Base-by-base conservation (phyloP, 2,113 vertebrate species). In the Proterorhinus semilunaris region DNA sequence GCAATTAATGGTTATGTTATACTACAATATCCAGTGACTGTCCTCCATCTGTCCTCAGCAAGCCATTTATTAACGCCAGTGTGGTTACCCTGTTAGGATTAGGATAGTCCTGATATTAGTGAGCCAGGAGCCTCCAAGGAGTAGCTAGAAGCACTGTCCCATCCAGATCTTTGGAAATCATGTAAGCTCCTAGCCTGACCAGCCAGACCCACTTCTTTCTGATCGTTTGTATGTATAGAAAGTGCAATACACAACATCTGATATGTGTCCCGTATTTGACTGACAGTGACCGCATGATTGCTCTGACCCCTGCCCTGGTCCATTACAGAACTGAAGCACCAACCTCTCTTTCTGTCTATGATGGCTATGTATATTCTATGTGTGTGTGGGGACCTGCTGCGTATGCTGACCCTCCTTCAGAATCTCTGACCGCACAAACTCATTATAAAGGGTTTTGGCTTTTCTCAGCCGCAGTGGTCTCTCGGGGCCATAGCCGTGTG, bases 401-500 rank as follows among this genome's bases (percentile, higher is more conserved):
- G 82, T 75, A 73, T 0, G 55, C 68, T 88, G 85, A 86, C 77
- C 62, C 66, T 10, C 66, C 51, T 88, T 80, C 83, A 87, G 80
- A 73, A 68, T 66, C 79, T 65, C 75, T 78, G 68, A 64, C 66
- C 73, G 54, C 75, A 84, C 78, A 82, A 83, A 75, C 64, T 81
- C 79, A 86, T 85, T 78, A 86, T 65, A 80, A 66, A 75, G 62
- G 77, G 79, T 81, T 86, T 90, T 86, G 76, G 80, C 67, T 61
- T 71, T 72, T 78, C 61, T 71, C 72, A 82, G 63, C 82, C 69
- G 68, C 47, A 68, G 69, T 71, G 77, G 65, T 57, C 75, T 61
- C 64, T 6, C 17, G 46, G 46, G 48, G 12, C 49, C 49, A 51
- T 43, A 43, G 58, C 69, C 13, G 8, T 55, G 58, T 66, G 67